Conservation (phyloP, 2,797 vertebrate species). For the Florisuga fusca region DNA sequence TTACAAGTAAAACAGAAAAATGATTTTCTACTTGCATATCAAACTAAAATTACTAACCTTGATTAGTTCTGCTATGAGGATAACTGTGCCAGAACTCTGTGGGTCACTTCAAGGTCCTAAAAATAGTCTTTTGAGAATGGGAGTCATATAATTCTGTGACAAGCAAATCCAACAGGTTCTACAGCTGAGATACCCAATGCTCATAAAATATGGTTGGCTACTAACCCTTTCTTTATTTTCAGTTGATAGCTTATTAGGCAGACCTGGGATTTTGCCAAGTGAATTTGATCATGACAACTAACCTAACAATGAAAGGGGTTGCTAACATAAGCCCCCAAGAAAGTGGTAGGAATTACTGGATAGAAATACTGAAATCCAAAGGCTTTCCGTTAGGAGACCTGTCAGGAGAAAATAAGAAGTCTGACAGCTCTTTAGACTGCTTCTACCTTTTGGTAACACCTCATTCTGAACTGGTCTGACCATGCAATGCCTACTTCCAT, state of each 20-base stretch:
- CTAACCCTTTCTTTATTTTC: neutral
- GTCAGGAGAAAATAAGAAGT: neutral
- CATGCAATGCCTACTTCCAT: neutral
- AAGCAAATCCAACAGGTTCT: neutral
- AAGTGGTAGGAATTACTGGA: neutral
- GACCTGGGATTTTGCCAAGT: constrained; percentile 22
- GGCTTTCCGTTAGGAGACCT: neutral
- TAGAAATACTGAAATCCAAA: constrained; percentile 4
- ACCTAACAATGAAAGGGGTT: constrained; percentile 25
- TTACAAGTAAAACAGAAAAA: constrained; percentile 52
- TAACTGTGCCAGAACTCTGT: neutral
- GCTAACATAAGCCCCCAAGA: neutral
- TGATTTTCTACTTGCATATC: constrained; percentile 55
- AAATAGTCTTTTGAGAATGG: constrained; percentile 9
- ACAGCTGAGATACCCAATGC: neutral
- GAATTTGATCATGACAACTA: constrained; percentile 47
- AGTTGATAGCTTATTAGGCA: constrained; percentile 16
- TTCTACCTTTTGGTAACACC: neutral
- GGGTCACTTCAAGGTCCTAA: constrained; percentile 35
- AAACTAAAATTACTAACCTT: constrained; percentile 23
- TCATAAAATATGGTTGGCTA: neutral
- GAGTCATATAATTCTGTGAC: neutral
- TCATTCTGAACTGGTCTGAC: neutral
- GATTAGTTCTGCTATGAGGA: neutral
- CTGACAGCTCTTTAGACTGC: neutral